Evolutionary conservation across 2,797 vertebrate species (phyloP), one percentile per base, ranked within the genome.

Genomic region (Malurus leucopterus): DNA sequence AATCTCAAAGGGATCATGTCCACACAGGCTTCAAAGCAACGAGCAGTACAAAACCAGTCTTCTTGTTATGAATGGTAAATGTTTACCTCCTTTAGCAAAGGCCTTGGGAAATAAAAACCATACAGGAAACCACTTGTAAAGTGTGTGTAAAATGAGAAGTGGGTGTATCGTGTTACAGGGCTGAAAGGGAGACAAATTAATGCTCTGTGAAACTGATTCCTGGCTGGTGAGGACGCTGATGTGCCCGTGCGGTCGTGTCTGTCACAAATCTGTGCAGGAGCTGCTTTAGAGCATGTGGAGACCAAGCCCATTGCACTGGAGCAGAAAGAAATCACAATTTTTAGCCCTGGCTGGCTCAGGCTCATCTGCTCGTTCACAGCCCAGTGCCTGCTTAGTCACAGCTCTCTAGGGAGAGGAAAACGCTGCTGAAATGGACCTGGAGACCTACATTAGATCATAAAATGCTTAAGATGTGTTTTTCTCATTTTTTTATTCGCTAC

Each of bases 21-120:
- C 63, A 24, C n/a, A 36, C 38, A 77, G 58, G 53, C 59, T 92
- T 92, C 87, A 93, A 91, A 92, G 79, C 51, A 70, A 75, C 0
- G 34, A 53, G 40, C 85, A 63, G 30, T 41, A 82, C 51, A 68
- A 91, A 93, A 36, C 2, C 44, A 74, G 64, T 27, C 72, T 83
- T 72, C 73, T 89, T 72, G 51, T 63, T 88, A 57, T 24, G 68
- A 76, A 50, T 32, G 36, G 54, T 32, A 58, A 84, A 84, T 64
- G 36, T 93, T 93, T 88, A 72, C 84, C 43, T 62, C 32, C 68
- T 93, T 68, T n/a, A 90, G 84, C 64, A 41, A 89, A 70, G 36
- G 49, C 30, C 55, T 59, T 82, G 64, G 77, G 90, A 93, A 95
- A 91, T 67, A 88, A 79, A 90, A 94, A 74, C 62, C 81, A 26